Conservation (phyloP, 2,888 invertebrate genomes). For the Chesias legatella region DNA sequence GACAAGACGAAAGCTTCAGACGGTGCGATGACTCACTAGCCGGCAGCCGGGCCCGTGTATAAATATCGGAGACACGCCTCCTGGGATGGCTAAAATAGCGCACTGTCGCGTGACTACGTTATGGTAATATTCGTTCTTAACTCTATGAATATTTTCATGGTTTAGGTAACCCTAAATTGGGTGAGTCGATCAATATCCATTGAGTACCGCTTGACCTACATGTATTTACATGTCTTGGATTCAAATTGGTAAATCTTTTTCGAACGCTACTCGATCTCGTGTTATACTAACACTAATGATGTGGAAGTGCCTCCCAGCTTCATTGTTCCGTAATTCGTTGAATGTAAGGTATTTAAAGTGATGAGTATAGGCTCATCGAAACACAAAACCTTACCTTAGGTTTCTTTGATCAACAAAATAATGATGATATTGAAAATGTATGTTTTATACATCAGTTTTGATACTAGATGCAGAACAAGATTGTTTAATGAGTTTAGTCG, state of each 20-base stretch:
- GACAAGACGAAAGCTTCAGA: slow-evolving; percentile 75
- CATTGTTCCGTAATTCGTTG: no score
- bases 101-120: slow-evolving; percentile 68
- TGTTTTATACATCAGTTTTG: not conserved
- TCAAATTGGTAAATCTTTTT: not conserved
- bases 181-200: slow-evolving; percentile 34
- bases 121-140: slow-evolving; percentile 51
- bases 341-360: no score
- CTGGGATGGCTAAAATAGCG: slow-evolving; percentile 73
- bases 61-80: slow-evolving; percentile 78
- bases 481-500: slow-evolving; percentile 8
- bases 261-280: no score
- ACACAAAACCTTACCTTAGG: no score
- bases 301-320: no score
- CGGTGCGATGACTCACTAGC: slow-evolving; percentile 67
- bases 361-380: no score
- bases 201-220: slow-evolving; percentile 24
- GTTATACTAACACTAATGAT: no score
- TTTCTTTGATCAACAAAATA: no score
- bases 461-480: not conserved
- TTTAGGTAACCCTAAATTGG: slow-evolving; percentile 28
- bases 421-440: no score
- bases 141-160: slow-evolving; percentile 37
- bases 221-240: not conserved
- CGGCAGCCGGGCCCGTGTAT: slow-evolving; percentile 67